Conservation (phyloP, 37 sponge, comb jelly and placozoan species). For the Ephydatia muelleri region DNA sequence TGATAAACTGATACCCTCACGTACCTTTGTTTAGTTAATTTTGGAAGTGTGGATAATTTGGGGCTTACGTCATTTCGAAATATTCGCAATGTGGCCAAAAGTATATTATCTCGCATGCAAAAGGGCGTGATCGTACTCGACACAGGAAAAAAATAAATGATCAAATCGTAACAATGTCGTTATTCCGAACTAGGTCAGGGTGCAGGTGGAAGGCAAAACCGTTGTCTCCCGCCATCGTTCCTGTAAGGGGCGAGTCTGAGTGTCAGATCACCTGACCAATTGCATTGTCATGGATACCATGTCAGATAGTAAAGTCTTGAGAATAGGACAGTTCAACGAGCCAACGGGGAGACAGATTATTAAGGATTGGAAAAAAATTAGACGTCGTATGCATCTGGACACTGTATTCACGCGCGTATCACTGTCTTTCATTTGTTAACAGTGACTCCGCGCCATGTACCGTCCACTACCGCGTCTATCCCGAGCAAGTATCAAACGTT, state of each 20-base stretch:
- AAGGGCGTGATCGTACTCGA: no score
- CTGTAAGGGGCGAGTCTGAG: neutral
- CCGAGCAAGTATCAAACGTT: conserved; percentile 86
- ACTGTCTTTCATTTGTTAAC: neutral
- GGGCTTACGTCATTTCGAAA: no score
- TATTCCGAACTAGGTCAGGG: no score
- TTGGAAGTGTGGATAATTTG: no score
- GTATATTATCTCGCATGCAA: no score
- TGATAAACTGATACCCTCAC: no score
- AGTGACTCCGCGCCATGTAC: conserved; percentile 23
- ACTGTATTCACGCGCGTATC: neutral
- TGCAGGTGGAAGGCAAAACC: no score
- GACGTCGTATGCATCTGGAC: neutral
- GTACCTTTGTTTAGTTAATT: no score
- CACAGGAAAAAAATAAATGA: no score
- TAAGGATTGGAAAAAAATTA: neutral
- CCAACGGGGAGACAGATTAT: neutral
- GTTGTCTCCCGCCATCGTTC: no score
- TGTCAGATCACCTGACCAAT: neutral
- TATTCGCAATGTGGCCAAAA: no score
- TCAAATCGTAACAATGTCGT: no score
- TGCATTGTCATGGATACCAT: neutral
- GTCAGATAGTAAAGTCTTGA: neutral
- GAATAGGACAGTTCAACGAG: neutral
- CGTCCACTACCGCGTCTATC: conserved; percentile 79